Evolutionary conservation across 2,797 vertebrate species (phyloP).

Genomic region (Orientallactaga sibirica): DNA sequence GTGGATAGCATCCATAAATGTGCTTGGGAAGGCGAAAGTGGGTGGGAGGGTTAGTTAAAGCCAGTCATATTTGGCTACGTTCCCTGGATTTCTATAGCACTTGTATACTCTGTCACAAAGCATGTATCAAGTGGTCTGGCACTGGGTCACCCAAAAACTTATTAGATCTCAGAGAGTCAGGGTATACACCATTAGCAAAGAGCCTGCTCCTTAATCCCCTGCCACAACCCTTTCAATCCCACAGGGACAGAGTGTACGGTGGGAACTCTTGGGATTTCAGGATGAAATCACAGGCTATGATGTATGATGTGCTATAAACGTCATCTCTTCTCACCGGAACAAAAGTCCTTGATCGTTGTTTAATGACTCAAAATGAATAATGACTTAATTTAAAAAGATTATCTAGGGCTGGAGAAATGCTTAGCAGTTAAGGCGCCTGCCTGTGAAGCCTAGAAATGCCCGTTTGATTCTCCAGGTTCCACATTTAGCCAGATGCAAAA

Average conservation of each 20-base stretch:
- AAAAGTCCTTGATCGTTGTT: conserved; percentile 60
- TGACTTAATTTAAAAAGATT: conserved; percentile 30
- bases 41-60: neutral
- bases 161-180: neutral
- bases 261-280: conserved; percentile 24
- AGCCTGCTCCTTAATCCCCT: neutral
- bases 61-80: neutral
- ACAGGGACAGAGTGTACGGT: neutral
- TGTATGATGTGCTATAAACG: conserved; percentile 46
- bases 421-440: too few species aligned
- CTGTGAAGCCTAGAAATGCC: too few species aligned
- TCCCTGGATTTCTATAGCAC: neutral
- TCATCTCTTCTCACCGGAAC: conserved; percentile 52
- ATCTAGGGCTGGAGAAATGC: too few species aligned
- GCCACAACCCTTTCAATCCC: neutral
- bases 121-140: neutral
- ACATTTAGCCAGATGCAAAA: too few species aligned
- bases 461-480: too few species aligned
- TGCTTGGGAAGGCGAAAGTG: neutral
- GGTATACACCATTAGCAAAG: neutral
- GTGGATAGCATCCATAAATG: neutral
- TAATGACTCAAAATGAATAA: conserved; percentile 61
- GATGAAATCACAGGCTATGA: conserved; percentile 35
- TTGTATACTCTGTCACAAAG: neutral
- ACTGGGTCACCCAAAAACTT: neutral